Conservation (phyloP, 2,888 invertebrate species). For the Troides aeacus region DNA sequence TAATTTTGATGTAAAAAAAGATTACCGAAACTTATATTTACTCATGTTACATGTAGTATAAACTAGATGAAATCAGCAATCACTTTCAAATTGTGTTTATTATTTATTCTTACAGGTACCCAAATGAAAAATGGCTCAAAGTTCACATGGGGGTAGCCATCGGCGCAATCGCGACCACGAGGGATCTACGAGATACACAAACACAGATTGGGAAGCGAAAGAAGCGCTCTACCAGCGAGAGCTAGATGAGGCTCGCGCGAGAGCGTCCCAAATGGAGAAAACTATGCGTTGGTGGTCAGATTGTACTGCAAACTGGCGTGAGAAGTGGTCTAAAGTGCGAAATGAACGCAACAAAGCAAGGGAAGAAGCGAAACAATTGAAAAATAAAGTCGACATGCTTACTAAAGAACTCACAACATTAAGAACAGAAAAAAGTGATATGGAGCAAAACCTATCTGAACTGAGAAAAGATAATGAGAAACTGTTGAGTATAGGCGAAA, state of each 20-base stretch:
- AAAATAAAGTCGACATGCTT: slow-evolving; percentile 88
- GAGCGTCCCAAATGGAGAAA: slow-evolving; percentile 99
- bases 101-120: slow-evolving; percentile 38
- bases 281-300: slow-evolving; percentile 99
- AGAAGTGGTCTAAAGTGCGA: slow-evolving; percentile 96
- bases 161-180: slow-evolving; percentile 82
- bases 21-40: too few species aligned
- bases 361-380: slow-evolving; percentile 91
- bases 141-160: slow-evolving; percentile 85
- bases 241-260: slow-evolving; percentile 94
- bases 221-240: slow-evolving; percentile 87
- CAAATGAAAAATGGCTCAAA: slow-evolving; percentile 78
- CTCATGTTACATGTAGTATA: too few species aligned
- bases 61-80: background rate
- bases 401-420: slow-evolving; percentile 86
- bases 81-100: background rate
- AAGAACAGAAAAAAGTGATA: slow-evolving; percentile 89
- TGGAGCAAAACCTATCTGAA: slow-evolving; percentile 87
- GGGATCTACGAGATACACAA: slow-evolving; percentile 81
- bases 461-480: slow-evolving; percentile 90
- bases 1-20: too few species aligned
- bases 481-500: slow-evolving; percentile 79
- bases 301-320: slow-evolving; percentile 98
- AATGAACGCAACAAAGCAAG: slow-evolving; percentile 96
- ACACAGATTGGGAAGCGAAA: slow-evolving; percentile 89